Evolutionary conservation across 2,888 invertebrate genomes (phyloP).

Genomic region (Leucoma salicis): DNA sequence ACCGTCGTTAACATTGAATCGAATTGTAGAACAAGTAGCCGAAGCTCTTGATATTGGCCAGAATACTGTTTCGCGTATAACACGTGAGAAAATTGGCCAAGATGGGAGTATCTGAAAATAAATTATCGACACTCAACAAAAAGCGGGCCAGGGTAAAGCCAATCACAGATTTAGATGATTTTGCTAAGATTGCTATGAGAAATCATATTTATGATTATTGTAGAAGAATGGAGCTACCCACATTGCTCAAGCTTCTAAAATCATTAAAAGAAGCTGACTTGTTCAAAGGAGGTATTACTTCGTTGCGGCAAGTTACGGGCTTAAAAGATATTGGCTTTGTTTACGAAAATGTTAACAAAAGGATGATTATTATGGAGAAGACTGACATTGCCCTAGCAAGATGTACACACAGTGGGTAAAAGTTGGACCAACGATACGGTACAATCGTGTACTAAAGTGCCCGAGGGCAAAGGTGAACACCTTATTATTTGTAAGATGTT

Average conservation of each 20-base stretch:
- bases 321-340: no score
- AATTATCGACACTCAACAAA: slow-evolving; percentile 5
- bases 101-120: slow-evolving; percentile 9
- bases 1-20: no score
- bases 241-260: no score
- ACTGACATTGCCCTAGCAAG: no score
- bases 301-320: no score
- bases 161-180: slow-evolving; percentile 4
- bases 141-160: slow-evolving; percentile 8
- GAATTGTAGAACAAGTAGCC: no score
- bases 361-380: no score
- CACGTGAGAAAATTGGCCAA: slow-evolving; percentile 10
- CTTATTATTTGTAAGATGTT: slow-evolving; percentile 9
- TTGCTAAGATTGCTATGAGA: not conserved
- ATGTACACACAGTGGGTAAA: not conserved
- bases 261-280: no score
- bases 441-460: not conserved
- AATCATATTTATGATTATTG: no score
- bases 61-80: slow-evolving; percentile 9
- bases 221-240: no score
- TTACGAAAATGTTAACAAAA: no score
- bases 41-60: slow-evolving; percentile 6
- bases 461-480: not conserved
- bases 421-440: not conserved
- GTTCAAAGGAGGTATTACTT: no score